Conservation (phyloP, 2,113 vertebrate genomes). For the Periophthalmodon schlosseri region DNA sequence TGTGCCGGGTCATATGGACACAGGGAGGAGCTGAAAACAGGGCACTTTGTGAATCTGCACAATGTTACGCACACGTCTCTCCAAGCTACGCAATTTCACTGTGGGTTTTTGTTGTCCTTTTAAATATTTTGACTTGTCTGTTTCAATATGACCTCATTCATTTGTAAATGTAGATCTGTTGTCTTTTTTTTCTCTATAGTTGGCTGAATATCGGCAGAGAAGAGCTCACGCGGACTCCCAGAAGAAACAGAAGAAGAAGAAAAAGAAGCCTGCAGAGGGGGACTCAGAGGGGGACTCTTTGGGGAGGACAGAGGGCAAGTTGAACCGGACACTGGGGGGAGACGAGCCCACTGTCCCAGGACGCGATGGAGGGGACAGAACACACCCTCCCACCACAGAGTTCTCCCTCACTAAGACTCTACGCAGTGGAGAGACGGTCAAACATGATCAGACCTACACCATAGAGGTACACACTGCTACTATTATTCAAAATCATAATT, state of each 20-base stretch:
- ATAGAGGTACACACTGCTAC: constrained; percentile 79
- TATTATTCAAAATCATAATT: not conserved
- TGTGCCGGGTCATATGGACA: constrained; percentile 50
- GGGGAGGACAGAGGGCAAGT: constrained; percentile 54
- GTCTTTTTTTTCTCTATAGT: constrained; percentile 67
- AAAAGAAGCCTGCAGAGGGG: constrained; percentile 75
- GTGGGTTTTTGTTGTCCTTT: constrained; percentile 52
- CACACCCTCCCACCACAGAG: constrained; percentile 70
- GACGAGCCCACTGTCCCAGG: constrained; percentile 62
- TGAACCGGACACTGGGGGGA: constrained; percentile 61
- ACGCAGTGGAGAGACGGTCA: constrained; percentile 81
- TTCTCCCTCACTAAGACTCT: constrained; percentile 78
- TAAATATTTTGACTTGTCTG: not conserved
- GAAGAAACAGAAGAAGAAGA: constrained; percentile 91
- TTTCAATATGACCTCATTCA: not conserved
- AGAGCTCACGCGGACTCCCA: constrained; percentile 89
- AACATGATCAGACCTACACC: constrained; percentile 82
- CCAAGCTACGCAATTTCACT: constrained; percentile 56
- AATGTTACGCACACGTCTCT: constrained; percentile 65
- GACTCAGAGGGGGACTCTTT: constrained; percentile 69
- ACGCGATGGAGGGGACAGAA: constrained; percentile 68
- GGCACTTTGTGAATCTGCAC: constrained; percentile 19
- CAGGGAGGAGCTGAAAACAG: constrained; percentile 24
- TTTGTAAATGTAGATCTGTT: not conserved
- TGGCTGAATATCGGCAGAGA: constrained; percentile 92